phyloP scores from a whole-genome alignment of 2,888 invertebrate species.

The Cryptophagus acutangulus region DNA sequence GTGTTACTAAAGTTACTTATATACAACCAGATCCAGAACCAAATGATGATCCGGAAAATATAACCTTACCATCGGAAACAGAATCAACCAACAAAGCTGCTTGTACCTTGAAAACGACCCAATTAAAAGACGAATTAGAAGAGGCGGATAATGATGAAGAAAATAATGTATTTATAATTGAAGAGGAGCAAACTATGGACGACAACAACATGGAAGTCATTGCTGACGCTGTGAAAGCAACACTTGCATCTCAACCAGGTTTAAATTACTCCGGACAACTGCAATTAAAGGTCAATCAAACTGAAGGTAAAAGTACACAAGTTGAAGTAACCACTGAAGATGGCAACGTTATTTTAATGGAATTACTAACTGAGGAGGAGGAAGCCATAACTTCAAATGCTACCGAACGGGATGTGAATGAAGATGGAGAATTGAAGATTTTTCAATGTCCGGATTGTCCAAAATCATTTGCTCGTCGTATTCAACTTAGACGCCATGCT shows the following conservation, averaged over 20 bases:
- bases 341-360: slow-evolving; percentile 50
- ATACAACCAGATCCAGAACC: slow-evolving; percentile 40
- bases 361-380: slow-evolving; percentile 44
- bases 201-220: slow-evolving; percentile 45
- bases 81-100: slow-evolving; percentile 43
- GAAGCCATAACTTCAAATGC: slow-evolving; percentile 2
- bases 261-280: slow-evolving; percentile 42
- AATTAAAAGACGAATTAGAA: slow-evolving; percentile 26
- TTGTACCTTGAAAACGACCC: slow-evolving; percentile 40
- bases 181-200: slow-evolving; percentile 34
- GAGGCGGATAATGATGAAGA: slow-evolving; percentile 24
- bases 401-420: slow-evolving; percentile 29
- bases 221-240: slow-evolving; percentile 47
- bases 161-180: slow-evolving; percentile 25
- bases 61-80: slow-evolving; percentile 47
- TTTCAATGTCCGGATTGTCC: slow-evolving; percentile 61
- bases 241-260: slow-evolving; percentile 42
- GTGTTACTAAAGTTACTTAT: slow-evolving; percentile 44
- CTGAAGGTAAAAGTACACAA: slow-evolving; percentile 43
- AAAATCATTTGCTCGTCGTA: slow-evolving; percentile 57
- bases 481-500: slow-evolving; percentile 57
- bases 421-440: slow-evolving; percentile 46
- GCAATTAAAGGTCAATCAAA: slow-evolving; percentile 43
- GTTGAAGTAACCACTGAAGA: slow-evolving; percentile 50
- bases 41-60: slow-evolving; percentile 48